Percentiles rank a stretch among this genome's conserved stretches.
Evolutionary conservation across 2,888 invertebrate species (phyloP).

Genomic region (Cephalotes varians): DNA sequence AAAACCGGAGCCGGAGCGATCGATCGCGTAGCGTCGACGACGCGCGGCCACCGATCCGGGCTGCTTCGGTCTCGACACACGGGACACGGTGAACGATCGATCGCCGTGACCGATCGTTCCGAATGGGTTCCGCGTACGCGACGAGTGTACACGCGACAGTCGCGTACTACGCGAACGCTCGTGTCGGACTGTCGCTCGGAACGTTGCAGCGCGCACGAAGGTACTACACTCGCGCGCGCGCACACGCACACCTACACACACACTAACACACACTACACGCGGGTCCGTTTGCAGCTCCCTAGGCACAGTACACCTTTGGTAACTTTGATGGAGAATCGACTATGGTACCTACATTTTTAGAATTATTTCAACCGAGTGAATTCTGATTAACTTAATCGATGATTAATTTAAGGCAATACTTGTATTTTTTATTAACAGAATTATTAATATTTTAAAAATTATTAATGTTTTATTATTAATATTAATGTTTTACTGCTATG

Average conservation of each 20-base stretch:
- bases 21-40: not conserved
- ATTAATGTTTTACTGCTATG: too few relatives aligned
- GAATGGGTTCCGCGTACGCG: not conserved
- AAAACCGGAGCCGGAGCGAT: constrained; percentile 3
- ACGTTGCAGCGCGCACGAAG: constrained; percentile 42
- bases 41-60: not conserved
- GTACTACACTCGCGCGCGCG: constrained; percentile 32
- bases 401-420: not conserved
- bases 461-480: too few relatives aligned
- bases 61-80: not conserved
- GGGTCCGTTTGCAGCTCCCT: constrained; percentile 28
- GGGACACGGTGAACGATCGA: not conserved
- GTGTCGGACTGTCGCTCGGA: constrained; percentile 41
- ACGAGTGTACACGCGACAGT: not conserved
- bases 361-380: not conserved
- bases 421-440: not conserved
- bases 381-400: not conserved
- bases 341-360: not conserved
- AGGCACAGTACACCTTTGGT: constrained; percentile 3
- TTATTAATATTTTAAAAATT: too few relatives aligned
- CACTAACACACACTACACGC: not conserved
- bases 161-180: constrained; percentile 32
- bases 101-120: constrained; percentile 1
- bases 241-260: not conserved
- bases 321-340: not conserved